Evolutionary conservation across 2,888 invertebrate species (phyloP).

Genomic region (Lasioglossum zephyrum): DNA sequence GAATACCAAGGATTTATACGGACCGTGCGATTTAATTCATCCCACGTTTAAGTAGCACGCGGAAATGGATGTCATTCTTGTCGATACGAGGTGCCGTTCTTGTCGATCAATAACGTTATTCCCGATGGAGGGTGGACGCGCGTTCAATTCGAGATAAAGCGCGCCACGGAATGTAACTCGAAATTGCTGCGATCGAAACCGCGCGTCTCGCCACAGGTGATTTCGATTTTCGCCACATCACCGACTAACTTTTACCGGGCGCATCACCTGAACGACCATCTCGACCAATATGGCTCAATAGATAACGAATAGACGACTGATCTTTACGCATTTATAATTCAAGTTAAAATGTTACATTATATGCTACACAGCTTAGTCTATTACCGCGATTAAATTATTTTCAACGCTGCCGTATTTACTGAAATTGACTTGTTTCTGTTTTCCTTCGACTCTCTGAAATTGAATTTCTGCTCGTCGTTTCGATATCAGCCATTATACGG

Average conservation of each 20-base stretch:
- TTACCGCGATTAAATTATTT: background rate
- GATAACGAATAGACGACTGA: background rate
- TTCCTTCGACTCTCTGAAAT: background rate
- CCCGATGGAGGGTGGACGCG: constrained; percentile 55
- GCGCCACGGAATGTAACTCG: constrained; percentile 14
- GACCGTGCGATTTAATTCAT: constrained; percentile 69
- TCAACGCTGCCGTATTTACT: background rate
- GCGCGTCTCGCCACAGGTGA: background rate
- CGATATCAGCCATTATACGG: background rate
- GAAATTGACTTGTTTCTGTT: background rate
- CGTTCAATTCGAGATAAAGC: constrained; percentile 34
- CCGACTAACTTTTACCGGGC: background rate
- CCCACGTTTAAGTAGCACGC: constrained; percentile 67
- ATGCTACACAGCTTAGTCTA: background rate
- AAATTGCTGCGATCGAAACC: constrained; percentile 24
- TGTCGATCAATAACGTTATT: constrained; percentile 67
- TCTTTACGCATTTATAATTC: too few relatives aligned
- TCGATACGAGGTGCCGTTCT: constrained; percentile 60
- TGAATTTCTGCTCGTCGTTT: background rate
- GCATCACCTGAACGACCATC: background rate
- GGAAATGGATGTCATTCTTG: constrained; percentile 66
- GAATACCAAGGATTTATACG: constrained; percentile 68
- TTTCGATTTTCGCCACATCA: constrained; percentile 18
- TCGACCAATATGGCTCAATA: background rate
- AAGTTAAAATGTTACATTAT: too few relatives aligned